phyloP scores from a whole-genome alignment of 64 coral and sea anemone genomes.

The Montipora sp. region DNA sequence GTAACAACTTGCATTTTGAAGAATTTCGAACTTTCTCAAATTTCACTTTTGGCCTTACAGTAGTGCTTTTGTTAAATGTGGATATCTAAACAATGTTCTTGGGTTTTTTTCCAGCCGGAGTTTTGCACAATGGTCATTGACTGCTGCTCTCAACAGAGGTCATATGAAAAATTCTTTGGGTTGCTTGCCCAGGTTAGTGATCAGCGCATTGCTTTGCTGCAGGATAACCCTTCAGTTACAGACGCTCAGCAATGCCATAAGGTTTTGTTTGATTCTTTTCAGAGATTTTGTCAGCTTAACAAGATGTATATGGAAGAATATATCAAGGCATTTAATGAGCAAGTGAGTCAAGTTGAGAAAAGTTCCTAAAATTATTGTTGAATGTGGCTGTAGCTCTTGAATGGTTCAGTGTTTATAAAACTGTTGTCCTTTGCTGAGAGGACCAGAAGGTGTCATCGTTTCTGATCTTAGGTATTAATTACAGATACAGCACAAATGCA shows the following conservation, averaged over 20 bases:
- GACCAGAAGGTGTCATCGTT: too few species aligned
- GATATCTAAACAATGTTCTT: not conserved
- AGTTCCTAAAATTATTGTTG: not conserved
- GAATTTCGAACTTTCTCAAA: not conserved
- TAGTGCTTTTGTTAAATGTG: not conserved
- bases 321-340: slow-evolving; percentile 89
- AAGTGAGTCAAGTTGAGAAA: slow-evolving; percentile 50
- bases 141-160: slow-evolving; percentile 97
- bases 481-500: too few species aligned
- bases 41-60: not conserved
- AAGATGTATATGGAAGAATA: slow-evolving; percentile 96
- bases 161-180: slow-evolving; percentile 98
- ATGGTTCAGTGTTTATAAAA: too few species aligned
- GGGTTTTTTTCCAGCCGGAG: slow-evolving; percentile 64
- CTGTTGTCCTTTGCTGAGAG: too few species aligned
- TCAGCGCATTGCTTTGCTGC: too few species aligned
- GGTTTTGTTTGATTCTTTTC: not conserved
- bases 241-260: not conserved
- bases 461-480: too few species aligned
- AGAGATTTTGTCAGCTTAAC: slow-evolving; percentile 97
- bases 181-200: slow-evolving; percentile 86
- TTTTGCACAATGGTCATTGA: slow-evolving; percentile 97
- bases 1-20: not conserved
- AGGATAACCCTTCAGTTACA: too few species aligned
- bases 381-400: too few species aligned